Evolutionary conservation across 1,140 invertebrate species (phyloP).

Genomic region (Nasonia longicornis): DNA sequence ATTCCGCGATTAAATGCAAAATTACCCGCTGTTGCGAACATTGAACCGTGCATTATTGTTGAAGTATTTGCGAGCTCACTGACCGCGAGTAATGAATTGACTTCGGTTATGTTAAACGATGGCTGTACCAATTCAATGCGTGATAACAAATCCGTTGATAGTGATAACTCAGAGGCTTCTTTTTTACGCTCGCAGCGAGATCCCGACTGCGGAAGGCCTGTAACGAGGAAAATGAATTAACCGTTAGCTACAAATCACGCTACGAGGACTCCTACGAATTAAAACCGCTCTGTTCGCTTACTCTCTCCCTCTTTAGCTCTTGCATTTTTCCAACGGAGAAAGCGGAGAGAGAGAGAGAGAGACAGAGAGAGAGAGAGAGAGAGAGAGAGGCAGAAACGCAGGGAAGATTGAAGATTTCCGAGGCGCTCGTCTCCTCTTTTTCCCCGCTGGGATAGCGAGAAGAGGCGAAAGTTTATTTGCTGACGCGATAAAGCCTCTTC

Average conservation of each 20-base stretch:
- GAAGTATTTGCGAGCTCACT: too few species aligned
- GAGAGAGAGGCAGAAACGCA: background rate
- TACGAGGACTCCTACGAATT: slow-evolving; percentile 47
- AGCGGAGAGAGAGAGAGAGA: background rate
- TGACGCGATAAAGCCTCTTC: slow-evolving; percentile 6
- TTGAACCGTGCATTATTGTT: too few species aligned
- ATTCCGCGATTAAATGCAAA: too few species aligned
- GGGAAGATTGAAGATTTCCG: slow-evolving; percentile 25
- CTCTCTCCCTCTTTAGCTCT: background rate
- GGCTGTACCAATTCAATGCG: too few species aligned
- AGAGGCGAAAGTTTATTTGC: slow-evolving; percentile 20
- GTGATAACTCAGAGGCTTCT: background rate
- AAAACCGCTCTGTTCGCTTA: slow-evolving; percentile 42
- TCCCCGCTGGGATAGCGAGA: background rate
- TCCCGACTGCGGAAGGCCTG: slow-evolving; percentile 4
- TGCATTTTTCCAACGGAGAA: background rate
- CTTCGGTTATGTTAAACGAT: too few species aligned
- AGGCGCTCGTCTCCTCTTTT: background rate
- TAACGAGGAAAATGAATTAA: slow-evolving; percentile 55
- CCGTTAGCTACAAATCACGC: slow-evolving; percentile 53
- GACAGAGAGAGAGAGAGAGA: background rate
- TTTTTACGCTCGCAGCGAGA: background rate
- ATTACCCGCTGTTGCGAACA: too few species aligned
- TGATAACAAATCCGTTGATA: too few species aligned
- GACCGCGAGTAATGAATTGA: too few species aligned